Percentiles rank a stretch among this genome's conserved stretches.
Conservation (phyloP, 2,113 vertebrate species). For the Trogon melanurus region DNA sequence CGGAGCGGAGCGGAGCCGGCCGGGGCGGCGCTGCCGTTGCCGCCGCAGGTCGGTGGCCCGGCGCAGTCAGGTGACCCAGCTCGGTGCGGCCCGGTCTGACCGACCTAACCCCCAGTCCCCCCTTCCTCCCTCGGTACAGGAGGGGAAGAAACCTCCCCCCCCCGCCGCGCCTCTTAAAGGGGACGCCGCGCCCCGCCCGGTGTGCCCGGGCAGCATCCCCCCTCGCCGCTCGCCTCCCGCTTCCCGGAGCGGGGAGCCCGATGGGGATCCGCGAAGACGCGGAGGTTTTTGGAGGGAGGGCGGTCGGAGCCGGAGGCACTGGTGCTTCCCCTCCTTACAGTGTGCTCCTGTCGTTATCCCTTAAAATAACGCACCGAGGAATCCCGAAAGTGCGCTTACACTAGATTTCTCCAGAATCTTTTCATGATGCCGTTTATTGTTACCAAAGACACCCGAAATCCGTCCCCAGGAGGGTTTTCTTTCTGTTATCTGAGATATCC, state of each 20-base stretch:
- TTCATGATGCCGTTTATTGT: neutral
- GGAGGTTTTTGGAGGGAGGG: neutral
- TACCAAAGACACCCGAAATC: neutral
- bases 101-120: too few relatives aligned
- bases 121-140: too few relatives aligned
- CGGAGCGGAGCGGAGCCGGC: neutral
- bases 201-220: neutral
- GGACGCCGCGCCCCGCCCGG: neutral
- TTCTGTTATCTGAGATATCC: neutral
- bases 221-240: neutral
- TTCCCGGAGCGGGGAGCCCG: neutral
- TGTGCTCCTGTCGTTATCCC: neutral
- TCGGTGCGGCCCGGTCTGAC: neutral
- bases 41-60: slow-evolving; percentile 56
- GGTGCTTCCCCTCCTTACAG: neutral
- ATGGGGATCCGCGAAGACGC: neutral
- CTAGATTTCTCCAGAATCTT: neutral
- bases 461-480: neutral
- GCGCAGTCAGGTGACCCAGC: slow-evolving; percentile 73
- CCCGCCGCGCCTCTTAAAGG: neutral
- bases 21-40: neutral
- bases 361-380: neutral
- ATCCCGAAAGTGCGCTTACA: neutral
- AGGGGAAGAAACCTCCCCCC: neutral
- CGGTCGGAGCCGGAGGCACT: neutral